Evolutionary conservation across 2,113 vertebrate species (phyloP).

Genomic region (Lophochroa leadbeateri): DNA sequence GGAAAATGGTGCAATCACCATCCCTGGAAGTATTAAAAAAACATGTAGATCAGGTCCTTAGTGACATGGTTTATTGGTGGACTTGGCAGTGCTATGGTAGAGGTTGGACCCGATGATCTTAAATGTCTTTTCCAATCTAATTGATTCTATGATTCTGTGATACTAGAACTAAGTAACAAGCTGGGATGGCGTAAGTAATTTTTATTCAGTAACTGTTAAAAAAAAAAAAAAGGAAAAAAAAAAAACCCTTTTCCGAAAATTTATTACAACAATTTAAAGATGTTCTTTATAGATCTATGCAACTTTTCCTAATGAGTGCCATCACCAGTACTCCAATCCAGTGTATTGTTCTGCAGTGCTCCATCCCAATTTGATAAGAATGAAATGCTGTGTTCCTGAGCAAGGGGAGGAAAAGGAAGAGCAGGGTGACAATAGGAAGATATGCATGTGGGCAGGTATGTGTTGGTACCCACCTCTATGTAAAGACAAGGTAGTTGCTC

Average conservation of each 20-base stretch:
- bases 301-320: neutral
- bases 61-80: neutral
- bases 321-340: neutral
- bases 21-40: neutral
- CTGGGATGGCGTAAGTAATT: accelerated
- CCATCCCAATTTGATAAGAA: neutral
- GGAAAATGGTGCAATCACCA: neutral
- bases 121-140: neutral
- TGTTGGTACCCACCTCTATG: neutral
- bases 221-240: no score
- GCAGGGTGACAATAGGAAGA: accelerated
- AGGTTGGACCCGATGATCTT: neutral
- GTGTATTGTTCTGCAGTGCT: neutral
- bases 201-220: neutral
- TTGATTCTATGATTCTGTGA: neutral
- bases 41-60: neutral
- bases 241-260: neutral
- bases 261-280: neutral
- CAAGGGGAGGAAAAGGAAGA: neutral
- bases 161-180: neutral
- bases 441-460: neutral
- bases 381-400: neutral
- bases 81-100: neutral
- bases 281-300: neutral
- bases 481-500: neutral